A percentile compares a stretch with the other conserved stretches of the same genome.
These are phyloP conservation scores for Phasianus colchicus DNA, from an alignment of 2,113 vertebrate genomes.

Conservation along the genomic window DNA sequence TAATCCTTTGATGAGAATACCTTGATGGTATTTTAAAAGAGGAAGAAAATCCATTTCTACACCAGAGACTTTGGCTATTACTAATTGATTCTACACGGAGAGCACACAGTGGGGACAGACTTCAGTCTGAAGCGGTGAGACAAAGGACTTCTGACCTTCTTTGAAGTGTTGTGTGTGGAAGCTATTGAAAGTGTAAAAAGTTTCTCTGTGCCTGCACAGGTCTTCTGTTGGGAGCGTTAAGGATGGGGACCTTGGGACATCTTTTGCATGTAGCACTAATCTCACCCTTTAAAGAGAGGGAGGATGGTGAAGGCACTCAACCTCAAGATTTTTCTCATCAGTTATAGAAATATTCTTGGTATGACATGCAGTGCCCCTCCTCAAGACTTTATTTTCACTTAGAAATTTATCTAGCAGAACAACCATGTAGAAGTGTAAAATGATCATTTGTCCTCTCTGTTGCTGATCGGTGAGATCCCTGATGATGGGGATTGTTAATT, in stretches of 20 bases:
- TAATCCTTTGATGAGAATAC: slow-evolving; percentile 53
- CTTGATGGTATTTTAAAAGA: not conserved
- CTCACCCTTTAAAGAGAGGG: not conserved
- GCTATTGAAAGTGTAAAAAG: not conserved
- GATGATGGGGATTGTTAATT: not conserved
- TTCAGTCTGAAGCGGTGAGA: not conserved
- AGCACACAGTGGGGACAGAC: not conserved
- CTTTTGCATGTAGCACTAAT: accelerated
- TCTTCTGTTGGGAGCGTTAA: not conserved
- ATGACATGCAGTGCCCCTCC: not conserved
- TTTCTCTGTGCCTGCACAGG: slow-evolving; percentile 21
- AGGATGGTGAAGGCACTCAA: accelerated
- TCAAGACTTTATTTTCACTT: not conserved
- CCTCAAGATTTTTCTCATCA: not conserved
- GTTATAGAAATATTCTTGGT: not conserved
- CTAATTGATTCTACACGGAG: slow-evolving; percentile 61
- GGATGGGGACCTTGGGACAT: accelerated
- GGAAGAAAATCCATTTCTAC: not conserved
- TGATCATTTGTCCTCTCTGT: not conserved
- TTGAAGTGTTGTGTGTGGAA: slow-evolving; percentile 19
- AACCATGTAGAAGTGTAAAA: not conserved
- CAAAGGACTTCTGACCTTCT: not conserved
- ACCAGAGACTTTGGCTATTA: slow-evolving; percentile 14
- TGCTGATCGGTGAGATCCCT: not conserved
- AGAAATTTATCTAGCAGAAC: not conserved